phyloP scores from a whole-genome alignment of 2,888 invertebrate species.

The Noctua pronuba region DNA sequence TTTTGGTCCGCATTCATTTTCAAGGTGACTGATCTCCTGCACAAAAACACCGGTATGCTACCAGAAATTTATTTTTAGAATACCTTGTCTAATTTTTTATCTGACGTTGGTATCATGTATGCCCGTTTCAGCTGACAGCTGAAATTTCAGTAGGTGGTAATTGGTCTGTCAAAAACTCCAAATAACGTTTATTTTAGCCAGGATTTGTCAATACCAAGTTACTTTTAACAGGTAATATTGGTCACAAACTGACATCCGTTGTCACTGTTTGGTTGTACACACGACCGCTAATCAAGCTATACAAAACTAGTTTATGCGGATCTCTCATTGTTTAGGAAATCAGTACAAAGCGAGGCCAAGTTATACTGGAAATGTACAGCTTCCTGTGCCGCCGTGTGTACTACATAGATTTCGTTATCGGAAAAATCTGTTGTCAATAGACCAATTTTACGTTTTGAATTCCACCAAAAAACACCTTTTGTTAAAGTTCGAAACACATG shows the following conservation, averaged over 20 bases:
- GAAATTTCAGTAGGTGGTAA: constrained; percentile 1
- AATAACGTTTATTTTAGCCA: neutral
- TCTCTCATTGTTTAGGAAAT: no score
- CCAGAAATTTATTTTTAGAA: constrained; percentile 25
- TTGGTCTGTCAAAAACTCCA: neutral
- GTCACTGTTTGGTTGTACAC: neutral
- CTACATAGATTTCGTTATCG: neutral
- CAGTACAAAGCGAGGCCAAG: no score
- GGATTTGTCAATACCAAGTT: neutral
- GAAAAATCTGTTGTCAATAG: neutral
- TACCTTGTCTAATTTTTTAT: constrained; percentile 16
- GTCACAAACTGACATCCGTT: neutral
- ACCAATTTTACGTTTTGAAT: neutral
- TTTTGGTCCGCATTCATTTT: constrained; percentile 39
- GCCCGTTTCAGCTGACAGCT: neutral
- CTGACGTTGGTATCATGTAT: constrained; percentile 16
- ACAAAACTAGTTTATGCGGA: no score
- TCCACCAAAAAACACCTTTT: constrained; percentile 18
- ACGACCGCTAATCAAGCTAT: no score
- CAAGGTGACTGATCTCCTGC: constrained; percentile 20
- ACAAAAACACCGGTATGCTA: constrained; percentile 24
- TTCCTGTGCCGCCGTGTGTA: no score
- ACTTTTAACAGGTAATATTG: neutral
- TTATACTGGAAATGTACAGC: no score
- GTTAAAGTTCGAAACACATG: constrained; percentile 3